Conservation (phyloP, 2,113 vertebrate species). For the Protobothrops mucrosquamatus region DNA sequence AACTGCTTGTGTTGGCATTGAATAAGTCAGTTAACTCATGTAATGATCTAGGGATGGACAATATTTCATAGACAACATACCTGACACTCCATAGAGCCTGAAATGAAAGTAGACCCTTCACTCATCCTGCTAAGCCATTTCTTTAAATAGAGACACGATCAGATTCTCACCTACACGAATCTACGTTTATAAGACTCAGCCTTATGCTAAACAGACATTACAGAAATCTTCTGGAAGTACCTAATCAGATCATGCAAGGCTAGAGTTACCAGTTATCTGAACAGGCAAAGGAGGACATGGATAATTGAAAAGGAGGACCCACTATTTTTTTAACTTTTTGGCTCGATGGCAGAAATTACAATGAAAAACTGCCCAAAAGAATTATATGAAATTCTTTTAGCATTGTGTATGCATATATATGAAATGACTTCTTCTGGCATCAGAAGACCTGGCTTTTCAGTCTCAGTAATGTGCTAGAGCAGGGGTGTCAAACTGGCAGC, state of each 20-base stretch:
- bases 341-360: neutral
- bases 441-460: neutral
- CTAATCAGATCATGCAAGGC: neutral
- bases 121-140: neutral
- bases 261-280: neutral
- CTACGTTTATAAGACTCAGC: neutral
- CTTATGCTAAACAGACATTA: neutral
- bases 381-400: neutral
- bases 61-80: neutral
- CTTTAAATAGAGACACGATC: neutral
- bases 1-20: neutral
- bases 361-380: neutral
- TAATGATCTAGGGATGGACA: neutral
- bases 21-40: neutral
- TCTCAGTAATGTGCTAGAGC: neutral
- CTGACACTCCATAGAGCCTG: neutral
- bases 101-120: neutral
- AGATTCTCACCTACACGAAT: neutral
- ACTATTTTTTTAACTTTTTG: neutral
- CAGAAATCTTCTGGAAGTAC: neutral
- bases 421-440: neutral
- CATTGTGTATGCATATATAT: neutral
- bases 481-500: too few species aligned
- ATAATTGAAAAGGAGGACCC: neutral
- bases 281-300: neutral